Evolutionary conservation across 2,888 invertebrate genomes (phyloP).

Genomic region (Luffia ferchaultella): DNA sequence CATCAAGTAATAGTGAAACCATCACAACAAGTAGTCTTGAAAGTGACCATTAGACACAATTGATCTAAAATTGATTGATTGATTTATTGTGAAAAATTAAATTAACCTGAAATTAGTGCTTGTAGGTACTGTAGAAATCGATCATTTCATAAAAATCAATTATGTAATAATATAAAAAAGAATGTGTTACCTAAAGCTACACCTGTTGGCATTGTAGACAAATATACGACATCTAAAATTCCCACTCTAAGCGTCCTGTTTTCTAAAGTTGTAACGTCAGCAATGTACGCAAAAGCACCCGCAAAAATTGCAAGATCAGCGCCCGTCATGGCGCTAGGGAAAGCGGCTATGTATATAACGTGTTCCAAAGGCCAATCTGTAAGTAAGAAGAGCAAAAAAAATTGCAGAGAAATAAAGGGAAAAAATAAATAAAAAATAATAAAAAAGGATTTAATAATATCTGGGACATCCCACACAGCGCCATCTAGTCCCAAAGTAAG

Average conservation of each 20-base stretch:
- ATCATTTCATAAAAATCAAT: too few relatives aligned
- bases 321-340: slow-evolving; percentile 80
- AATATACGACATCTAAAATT: slow-evolving; percentile 81
- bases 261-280: slow-evolving; percentile 75
- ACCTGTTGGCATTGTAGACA: slow-evolving; percentile 85
- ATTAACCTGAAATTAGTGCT: too few relatives aligned
- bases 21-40: too few relatives aligned
- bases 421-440: neutral
- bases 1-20: neutral
- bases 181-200: slow-evolving; percentile 71
- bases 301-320: slow-evolving; percentile 84
- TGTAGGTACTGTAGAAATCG: too few relatives aligned
- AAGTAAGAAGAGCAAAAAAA: slow-evolving; percentile 18
- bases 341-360: slow-evolving; percentile 76
- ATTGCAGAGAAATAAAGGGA: neutral
- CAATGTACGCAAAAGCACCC: slow-evolving; percentile 80
- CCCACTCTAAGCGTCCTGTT: slow-evolving; percentile 82
- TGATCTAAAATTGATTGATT: too few relatives aligned
- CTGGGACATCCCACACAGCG: too few relatives aligned
- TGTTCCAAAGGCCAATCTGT: slow-evolving; percentile 76
- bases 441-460: too few relatives aligned
- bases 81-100: too few relatives aligned
- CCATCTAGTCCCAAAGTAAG: too few relatives aligned
- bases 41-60: too few relatives aligned
- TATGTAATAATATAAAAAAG: neutral